phyloP scores from a whole-genome alignment of 2,113 vertebrate species.

The Percina caprodes region DNA sequence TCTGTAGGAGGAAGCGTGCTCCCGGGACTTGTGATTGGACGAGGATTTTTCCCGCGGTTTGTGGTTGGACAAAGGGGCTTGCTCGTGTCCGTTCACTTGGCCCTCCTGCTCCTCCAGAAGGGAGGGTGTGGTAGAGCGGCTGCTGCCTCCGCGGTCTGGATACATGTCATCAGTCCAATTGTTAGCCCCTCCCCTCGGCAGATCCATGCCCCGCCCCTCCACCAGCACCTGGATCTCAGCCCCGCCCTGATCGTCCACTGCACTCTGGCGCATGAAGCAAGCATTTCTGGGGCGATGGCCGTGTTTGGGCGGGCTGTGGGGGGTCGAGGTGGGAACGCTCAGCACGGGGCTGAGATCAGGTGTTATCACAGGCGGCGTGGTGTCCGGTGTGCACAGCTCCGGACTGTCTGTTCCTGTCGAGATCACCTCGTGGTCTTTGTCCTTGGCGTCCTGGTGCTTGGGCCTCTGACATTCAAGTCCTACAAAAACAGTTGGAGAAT shows the following conservation, averaged over 20 bases:
- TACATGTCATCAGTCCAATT: constrained; percentile 91
- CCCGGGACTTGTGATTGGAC: constrained; percentile 91
- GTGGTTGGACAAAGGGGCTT: constrained; percentile 89
- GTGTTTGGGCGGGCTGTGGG: constrained; percentile 83
- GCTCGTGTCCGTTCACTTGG: constrained; percentile 89
- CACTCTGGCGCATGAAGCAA: constrained; percentile 93
- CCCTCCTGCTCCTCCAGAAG: constrained; percentile 89
- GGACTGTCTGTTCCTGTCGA: constrained; percentile 95
- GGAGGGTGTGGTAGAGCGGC: constrained; percentile 83
- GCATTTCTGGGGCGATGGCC: constrained; percentile 87
- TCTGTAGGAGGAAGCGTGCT: constrained; percentile 76
- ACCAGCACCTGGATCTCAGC: constrained; percentile 95
- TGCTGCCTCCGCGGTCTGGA: constrained; percentile 79
- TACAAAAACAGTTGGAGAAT: constrained; percentile 66
- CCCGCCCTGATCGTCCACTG: constrained; percentile 90
- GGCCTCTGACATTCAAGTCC: constrained; percentile 95
- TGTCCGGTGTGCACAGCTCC: constrained; percentile 95
- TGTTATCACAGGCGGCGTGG: constrained; percentile 92
- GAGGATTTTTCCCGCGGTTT: constrained; percentile 85
- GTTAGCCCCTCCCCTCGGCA: constrained; percentile 83
- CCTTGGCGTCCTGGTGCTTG: constrained; percentile 90
- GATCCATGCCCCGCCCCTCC: constrained; percentile 86
- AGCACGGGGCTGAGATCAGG: constrained; percentile 93
- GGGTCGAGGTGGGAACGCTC: constrained; percentile 90
- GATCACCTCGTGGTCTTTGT: constrained; percentile 91